A percentile compares a stretch with the other conserved stretches of the same genome.
Conservation (phyloP, 1,140 invertebrate genomes). For the Heliothis subflexa region DNA sequence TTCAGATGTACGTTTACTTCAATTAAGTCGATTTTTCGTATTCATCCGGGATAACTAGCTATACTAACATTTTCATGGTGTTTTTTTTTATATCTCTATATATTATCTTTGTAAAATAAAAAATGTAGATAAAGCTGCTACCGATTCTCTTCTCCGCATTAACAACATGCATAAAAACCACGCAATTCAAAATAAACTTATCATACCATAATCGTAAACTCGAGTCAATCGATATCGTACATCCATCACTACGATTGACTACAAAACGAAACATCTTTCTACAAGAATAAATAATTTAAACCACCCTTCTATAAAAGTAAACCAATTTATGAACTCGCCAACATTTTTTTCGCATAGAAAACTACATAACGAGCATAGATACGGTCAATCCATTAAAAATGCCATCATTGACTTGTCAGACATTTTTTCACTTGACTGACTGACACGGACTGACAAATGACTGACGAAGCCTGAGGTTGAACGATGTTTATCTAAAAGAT, state of each 20-base stretch:
- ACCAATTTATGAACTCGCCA: slow-evolving; percentile 8
- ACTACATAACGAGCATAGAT: background rate
- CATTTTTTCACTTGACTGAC: slow-evolving; percentile 36
- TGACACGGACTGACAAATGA: slow-evolving; percentile 60
- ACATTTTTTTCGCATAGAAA: slow-evolving; percentile 14
- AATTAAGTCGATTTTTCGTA: background rate
- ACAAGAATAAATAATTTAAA: slow-evolving; percentile 5
- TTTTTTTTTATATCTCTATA: no score
- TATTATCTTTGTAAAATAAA: no score
- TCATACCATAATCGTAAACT: background rate
- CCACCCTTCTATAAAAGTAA: slow-evolving; percentile 17
- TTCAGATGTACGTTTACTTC: background rate
- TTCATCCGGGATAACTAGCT: background rate
- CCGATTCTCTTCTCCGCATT: no score
- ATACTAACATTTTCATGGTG: no score
- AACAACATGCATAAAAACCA: no score
- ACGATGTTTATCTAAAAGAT: slow-evolving; percentile 53
- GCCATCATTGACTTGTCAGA: slow-evolving; percentile 39
- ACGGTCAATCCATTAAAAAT: slow-evolving; percentile 20
- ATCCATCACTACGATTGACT: no score
- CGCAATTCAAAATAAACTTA: background rate
- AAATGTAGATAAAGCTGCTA: no score
- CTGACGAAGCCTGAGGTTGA: slow-evolving; percentile 47
- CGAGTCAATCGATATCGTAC: no score
- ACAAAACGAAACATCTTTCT: no score